A percentile compares a stretch with the other conserved stretches of the same genome.
Evolutionary conservation across 2,113 vertebrate species (phyloP).

Genomic region (Carettochelys insculpta): DNA sequence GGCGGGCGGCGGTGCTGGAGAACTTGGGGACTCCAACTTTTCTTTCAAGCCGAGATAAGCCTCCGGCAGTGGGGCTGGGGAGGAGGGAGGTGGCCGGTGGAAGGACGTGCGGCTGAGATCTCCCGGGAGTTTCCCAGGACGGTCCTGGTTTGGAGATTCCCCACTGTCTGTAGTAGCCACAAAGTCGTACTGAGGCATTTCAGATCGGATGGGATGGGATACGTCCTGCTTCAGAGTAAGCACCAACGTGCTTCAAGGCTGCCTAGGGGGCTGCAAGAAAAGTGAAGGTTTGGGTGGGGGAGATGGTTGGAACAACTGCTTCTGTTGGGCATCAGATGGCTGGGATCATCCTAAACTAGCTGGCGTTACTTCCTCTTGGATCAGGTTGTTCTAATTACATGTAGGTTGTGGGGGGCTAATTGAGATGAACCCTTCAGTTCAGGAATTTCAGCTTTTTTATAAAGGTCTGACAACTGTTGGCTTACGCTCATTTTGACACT

Average conservation of each 20-base stretch:
- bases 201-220: neutral
- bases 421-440: neutral
- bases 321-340: neutral
- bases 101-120: neutral
- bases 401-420: neutral
- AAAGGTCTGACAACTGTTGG: accelerated
- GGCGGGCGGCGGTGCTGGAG: neutral
- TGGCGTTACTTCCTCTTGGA: neutral
- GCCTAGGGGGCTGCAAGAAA: neutral
- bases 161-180: too few species aligned
- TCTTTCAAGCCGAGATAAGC: neutral
- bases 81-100: too few species aligned
- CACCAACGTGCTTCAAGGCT: slow-evolving; percentile 62
- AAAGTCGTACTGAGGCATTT: neutral
- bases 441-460: neutral
- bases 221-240: slow-evolving; percentile 64
- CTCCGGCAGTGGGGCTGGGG: neutral
- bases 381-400: neutral
- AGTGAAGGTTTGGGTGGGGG: neutral
- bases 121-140: neutral
- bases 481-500: neutral
- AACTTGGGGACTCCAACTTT: neutral
- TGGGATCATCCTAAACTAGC: neutral
- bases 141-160: neutral
- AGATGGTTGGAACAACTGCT: slow-evolving; percentile 19